A percentile compares a stretch with the other conserved stretches of the same genome.
Conservation (phyloP, 1,140 invertebrate genomes). For the Leucophenga varia region DNA sequence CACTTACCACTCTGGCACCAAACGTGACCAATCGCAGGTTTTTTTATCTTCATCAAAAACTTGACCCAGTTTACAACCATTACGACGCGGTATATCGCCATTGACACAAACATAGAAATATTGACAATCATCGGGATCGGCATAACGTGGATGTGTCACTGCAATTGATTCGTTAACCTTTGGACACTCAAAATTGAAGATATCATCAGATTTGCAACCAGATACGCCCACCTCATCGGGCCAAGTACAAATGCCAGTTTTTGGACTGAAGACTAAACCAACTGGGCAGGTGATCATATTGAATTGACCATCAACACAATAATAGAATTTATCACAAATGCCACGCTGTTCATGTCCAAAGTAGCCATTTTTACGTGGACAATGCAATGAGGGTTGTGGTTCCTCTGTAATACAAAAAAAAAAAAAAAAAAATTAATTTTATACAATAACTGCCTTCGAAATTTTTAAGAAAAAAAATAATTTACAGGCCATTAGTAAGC, state of each 20-base stretch:
- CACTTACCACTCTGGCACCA: conserved; percentile 85
- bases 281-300: conserved; percentile 87
- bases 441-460: too few species aligned
- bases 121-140: conserved; percentile 87
- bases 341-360: conserved; percentile 79
- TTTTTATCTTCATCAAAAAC: conserved; percentile 84
- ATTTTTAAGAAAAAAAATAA: too few species aligned
- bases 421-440: background rate
- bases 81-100: conserved; percentile 76
- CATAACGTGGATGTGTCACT: conserved; percentile 79
- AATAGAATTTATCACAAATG: conserved; percentile 88
- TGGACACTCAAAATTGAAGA: conserved; percentile 84
- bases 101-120: conserved; percentile 92
- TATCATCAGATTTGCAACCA: conserved; percentile 79
- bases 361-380: conserved; percentile 83
- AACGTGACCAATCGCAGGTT: conserved; percentile 84
- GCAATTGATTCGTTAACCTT: conserved; percentile 71
- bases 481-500: too few species aligned
- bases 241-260: conserved; percentile 88
- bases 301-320: conserved; percentile 85
- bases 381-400: conserved; percentile 72
- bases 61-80: conserved; percentile 85
- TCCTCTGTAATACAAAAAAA: conserved; percentile 61
- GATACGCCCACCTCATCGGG: conserved; percentile 85
- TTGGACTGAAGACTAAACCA: conserved; percentile 85